Evolutionary conservation across 2,113 vertebrate species (phyloP).

Genomic region (Benitochromis conjunctus): DNA sequence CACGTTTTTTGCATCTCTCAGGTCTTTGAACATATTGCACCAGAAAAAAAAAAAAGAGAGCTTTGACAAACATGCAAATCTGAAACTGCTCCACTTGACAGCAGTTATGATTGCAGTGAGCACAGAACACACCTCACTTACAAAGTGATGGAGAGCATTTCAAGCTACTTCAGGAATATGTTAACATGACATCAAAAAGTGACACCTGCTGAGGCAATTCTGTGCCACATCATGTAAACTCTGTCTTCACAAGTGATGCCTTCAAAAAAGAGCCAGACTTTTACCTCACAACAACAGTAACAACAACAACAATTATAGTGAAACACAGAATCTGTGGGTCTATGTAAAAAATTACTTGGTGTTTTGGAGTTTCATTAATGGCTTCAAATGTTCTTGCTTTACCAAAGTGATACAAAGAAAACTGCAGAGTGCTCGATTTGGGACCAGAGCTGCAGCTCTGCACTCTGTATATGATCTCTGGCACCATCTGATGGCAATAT

Average conservation of each 20-base stretch:
- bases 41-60: background rate
- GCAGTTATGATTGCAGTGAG: background rate
- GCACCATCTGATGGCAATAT: constrained; percentile 35
- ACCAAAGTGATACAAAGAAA: background rate
- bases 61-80: background rate
- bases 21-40: constrained; percentile 2
- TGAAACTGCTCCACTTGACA: background rate
- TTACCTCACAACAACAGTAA: background rate
- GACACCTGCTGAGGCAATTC: background rate
- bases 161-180: background rate
- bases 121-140: background rate
- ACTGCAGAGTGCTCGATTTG: background rate
- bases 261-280: background rate
- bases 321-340: background rate
- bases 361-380: background rate
- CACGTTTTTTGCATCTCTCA: background rate
- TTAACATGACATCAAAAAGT: background rate
- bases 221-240: background rate
- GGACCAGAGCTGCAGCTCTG: background rate
- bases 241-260: background rate
- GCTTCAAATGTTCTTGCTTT: background rate
- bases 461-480: background rate
- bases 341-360: background rate
- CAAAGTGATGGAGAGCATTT: background rate
- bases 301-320: background rate